These are phyloP conservation scores for Apamea crenata DNA, from an alignment of 2,888 invertebrate species.

Conservation along the genomic window DNA sequence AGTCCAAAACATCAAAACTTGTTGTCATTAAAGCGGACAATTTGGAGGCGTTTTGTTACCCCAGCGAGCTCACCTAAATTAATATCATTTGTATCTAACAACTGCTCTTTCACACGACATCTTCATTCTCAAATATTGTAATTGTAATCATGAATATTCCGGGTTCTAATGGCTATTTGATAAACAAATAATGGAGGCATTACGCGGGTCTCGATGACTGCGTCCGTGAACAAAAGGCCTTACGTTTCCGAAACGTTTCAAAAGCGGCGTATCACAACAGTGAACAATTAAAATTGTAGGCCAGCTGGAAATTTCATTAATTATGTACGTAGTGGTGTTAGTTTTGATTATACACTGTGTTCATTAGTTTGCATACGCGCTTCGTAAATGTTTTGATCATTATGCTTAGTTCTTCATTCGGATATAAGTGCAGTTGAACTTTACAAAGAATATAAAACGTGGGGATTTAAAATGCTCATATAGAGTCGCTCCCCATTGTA, in stretches of 20 bases:
- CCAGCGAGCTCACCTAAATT: constrained; percentile 82
- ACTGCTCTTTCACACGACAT: constrained; percentile 88
- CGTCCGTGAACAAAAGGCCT: constrained; percentile 86
- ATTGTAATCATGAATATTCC: constrained; percentile 79
- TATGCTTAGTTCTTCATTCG: constrained; percentile 47
- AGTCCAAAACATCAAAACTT: constrained; percentile 78
- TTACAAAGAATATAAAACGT: constrained; percentile 23
- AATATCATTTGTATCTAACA: constrained; percentile 85
- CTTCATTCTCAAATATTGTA: constrained; percentile 83
- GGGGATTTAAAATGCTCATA: constrained; percentile 41
- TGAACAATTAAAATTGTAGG: constrained; percentile 89
- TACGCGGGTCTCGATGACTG: constrained; percentile 79
- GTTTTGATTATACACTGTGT: constrained; percentile 83
- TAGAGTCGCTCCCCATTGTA: constrained; percentile 79
- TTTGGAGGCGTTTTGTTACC: constrained; percentile 82
- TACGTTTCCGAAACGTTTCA: constrained; percentile 88
- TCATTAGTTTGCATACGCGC: constrained; percentile 83
- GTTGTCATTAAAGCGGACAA: constrained; percentile 81
- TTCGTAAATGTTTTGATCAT: constrained; percentile 77
- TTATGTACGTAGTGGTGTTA: constrained; percentile 84
- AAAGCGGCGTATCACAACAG: constrained; percentile 88
- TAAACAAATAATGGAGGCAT: constrained; percentile 87
- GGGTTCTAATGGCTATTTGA: constrained; percentile 87
- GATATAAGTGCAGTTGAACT: constrained; percentile 23
- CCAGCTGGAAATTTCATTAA: constrained; percentile 89